Percentiles rank a stretch among this genome's conserved stretches.
Conservation (phyloP, 2,888 invertebrate genomes). For the Eremobia ochroleuca region DNA sequence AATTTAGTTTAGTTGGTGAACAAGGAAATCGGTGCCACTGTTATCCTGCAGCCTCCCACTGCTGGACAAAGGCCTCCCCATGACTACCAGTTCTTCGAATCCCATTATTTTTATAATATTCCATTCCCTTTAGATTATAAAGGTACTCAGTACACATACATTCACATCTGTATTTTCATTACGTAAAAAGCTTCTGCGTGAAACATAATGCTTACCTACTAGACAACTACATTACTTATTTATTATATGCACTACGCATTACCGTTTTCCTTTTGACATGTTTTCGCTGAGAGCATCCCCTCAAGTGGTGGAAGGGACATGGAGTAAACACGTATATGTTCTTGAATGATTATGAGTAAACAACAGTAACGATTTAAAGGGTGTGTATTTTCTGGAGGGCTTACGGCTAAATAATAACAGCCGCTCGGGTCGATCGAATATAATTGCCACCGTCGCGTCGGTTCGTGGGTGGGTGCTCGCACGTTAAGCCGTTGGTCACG, state of each 20-base stretch:
- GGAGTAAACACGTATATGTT: constrained; percentile 37
- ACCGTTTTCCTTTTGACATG: constrained; percentile 40
- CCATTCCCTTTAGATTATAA: background rate
- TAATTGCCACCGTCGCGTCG: too few species aligned
- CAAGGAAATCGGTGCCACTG: too few species aligned
- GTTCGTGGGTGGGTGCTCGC: too few species aligned
- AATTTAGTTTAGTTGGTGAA: too few species aligned
- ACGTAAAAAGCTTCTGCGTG: constrained; percentile 30
- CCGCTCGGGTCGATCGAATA: too few species aligned
- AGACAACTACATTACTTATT: constrained; percentile 36
- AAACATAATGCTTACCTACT: constrained; percentile 20
- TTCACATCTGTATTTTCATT: constrained; percentile 28
- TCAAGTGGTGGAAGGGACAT: constrained; percentile 9
- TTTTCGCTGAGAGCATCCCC: constrained; percentile 27
- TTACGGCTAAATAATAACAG: background rate
- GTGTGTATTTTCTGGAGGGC: background rate
- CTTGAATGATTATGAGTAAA: constrained; percentile 36
- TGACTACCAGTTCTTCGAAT: too few species aligned
- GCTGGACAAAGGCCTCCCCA: too few species aligned
- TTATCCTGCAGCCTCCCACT: too few species aligned
- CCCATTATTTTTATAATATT: background rate
- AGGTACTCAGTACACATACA: background rate
- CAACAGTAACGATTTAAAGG: constrained; percentile 26
- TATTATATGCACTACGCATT: constrained; percentile 26
- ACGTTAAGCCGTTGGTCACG: too few species aligned